phyloP scores from a whole-genome alignment of 2,113 vertebrate species.

The Nestor notabilis region DNA sequence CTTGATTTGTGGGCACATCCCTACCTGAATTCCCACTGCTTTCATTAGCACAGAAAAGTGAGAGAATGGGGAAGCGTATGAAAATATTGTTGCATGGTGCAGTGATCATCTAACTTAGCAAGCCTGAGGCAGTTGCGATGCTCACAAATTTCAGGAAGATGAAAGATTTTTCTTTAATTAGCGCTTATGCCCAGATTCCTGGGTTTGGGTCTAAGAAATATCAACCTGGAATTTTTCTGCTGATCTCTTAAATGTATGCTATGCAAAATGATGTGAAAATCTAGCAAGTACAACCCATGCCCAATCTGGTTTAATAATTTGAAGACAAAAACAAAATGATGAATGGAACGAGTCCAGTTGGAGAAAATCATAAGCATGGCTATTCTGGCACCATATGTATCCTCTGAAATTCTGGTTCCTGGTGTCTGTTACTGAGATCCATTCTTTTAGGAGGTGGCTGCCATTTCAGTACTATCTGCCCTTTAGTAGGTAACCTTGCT shows the following conservation, averaged over 20 bases:
- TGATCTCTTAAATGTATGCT: neutral
- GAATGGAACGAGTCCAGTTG: neutral
- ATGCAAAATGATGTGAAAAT: rapidly evolving
- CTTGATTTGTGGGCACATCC: neutral
- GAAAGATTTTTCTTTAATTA: neutral
- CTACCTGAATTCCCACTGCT: neutral
- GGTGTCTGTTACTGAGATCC: neutral
- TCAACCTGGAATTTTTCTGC: neutral
- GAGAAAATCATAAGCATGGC: neutral
- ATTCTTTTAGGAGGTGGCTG: neutral
- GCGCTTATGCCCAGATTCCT: neutral
- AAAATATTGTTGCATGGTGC: neutral
- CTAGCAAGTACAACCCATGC: neutral
- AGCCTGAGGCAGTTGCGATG: neutral
- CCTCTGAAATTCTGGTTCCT: neutral
- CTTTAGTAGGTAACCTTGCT: neutral
- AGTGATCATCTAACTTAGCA: neutral
- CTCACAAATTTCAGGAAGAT: neutral
- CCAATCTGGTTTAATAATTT: neutral
- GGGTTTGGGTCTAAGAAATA: neutral
- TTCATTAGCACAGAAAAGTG: rapidly evolving
- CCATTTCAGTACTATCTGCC: neutral
- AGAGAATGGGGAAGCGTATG: neutral
- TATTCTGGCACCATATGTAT: neutral
- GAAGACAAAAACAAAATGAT: neutral